A percentile compares a stretch with the other conserved stretches of the same genome.
Evolutionary conservation across 1,140 invertebrate genomes (phyloP).

Genomic region (Scaptodrosophila lebanonensis): DNA sequence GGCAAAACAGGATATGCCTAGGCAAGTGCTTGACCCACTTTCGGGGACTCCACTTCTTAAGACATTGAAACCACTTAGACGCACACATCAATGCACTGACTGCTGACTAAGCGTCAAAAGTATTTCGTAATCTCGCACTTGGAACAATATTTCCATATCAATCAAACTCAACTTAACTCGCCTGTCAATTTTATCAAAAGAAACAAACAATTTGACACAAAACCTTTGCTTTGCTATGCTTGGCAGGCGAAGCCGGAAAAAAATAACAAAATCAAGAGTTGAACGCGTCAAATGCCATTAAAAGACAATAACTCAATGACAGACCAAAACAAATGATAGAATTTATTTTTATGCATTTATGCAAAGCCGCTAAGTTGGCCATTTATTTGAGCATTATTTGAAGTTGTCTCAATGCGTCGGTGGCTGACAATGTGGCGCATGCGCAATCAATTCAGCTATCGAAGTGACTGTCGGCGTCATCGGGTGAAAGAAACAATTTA

Average conservation of each 20-base stretch:
- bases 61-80: too few relatives aligned
- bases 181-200: slow-evolving; percentile 46
- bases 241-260: slow-evolving; percentile 28
- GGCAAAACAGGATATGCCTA: slow-evolving; percentile 31
- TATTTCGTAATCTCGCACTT: slow-evolving; percentile 38
- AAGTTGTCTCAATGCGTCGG: not conserved
- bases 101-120: slow-evolving; percentile 23
- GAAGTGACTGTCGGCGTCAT: too few relatives aligned
- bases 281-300: slow-evolving; percentile 55
- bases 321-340: slow-evolving; percentile 54
- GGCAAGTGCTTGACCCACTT: slow-evolving; percentile 44
- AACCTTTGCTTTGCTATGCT: too few relatives aligned
- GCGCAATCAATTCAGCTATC: too few relatives aligned
- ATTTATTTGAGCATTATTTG: slow-evolving; percentile 25
- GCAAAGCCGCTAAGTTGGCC: slow-evolving; percentile 39
- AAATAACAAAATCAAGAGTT: slow-evolving; percentile 13
- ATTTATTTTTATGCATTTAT: slow-evolving; percentile 39
- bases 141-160: slow-evolving; percentile 49
- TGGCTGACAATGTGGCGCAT: not conserved
- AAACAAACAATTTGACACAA: not conserved
- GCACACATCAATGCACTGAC: too few relatives aligned
- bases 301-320: slow-evolving; percentile 62
- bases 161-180: slow-evolving; percentile 29
- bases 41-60: too few relatives aligned
- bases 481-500: too few relatives aligned